Evolutionary conservation across 1,140 invertebrate genomes (phyloP).

Genomic region (Nasonia longicornis): DNA sequence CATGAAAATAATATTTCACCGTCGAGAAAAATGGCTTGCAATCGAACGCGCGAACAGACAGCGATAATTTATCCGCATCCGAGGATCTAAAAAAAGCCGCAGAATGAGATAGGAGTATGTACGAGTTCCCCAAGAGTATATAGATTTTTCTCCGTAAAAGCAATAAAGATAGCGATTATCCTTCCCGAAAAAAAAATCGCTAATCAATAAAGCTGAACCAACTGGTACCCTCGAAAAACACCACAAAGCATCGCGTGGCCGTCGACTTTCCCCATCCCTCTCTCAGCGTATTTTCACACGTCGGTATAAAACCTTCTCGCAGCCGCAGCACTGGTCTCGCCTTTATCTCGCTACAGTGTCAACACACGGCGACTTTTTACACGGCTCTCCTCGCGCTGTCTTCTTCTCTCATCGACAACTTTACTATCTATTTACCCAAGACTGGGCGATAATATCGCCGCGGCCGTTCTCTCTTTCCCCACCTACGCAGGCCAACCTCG

Average conservation of each 20-base stretch:
- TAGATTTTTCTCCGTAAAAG: neutral
- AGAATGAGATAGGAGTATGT: too few relatives aligned
- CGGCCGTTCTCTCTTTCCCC: too few relatives aligned
- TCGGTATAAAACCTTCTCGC: neutral
- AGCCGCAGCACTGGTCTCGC: neutral
- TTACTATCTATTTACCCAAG: conserved; percentile 9
- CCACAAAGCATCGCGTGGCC: neutral
- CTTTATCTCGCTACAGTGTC: neutral
- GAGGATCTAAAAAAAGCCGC: too few relatives aligned
- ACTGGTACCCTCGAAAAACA: neutral
- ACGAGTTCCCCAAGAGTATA: neutral
- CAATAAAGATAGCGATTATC: neutral
- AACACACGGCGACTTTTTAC: neutral
- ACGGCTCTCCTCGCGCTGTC: neutral
- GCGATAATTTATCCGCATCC: too few relatives aligned
- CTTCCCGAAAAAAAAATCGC: neutral
- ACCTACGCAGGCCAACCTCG: too few relatives aligned
- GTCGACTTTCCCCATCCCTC: neutral
- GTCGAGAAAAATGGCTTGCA: too few relatives aligned
- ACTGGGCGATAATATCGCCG: neutral
- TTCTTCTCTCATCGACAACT: neutral
- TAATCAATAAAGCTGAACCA: neutral
- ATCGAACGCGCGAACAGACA: too few relatives aligned
- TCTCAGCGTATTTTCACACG: neutral
- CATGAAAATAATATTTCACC: too few relatives aligned